Base-by-base conservation (phyloP, 1,140 invertebrate species). In the Drosophila guanche region DNA sequence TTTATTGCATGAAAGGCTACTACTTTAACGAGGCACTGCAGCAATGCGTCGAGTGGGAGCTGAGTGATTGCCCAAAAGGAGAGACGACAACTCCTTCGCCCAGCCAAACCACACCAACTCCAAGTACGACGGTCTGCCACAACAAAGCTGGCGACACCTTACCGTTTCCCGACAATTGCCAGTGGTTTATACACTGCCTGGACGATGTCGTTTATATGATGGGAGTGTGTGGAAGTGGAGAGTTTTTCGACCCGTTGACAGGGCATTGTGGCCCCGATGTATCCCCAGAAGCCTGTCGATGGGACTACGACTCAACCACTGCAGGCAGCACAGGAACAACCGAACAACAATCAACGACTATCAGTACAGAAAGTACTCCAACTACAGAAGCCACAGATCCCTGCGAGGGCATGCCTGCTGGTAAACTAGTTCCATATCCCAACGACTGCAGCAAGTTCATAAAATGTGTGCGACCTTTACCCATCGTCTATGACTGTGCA, bases 361-460 rank as follows among this genome's bases (percentile, higher is more conserved):
- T 23, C 5, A 52, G 23, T 7, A 40, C 61, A 33, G 47, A 43
- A 0, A n/a, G 33, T 10, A n/a, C 57, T 25, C 57, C 58, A n/a
- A 23, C 47, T 1, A 5, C 40, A 3, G 22, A 58, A 48, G 29
- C 29, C 3, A 16, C 10, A 2, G 50, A 79, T 52, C 75, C 80
- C 0, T 90, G 86, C 20, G 61, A 33, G 14, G 71, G 53, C 5
- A 52, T 60, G 6, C 14, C 45, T 3, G 27, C 40, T 5, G 86
- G 81, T 0, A 73, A 68, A 10, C 47, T 77, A 3, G 76, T 90
- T 22, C 75, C 80, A 3, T 86, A 90, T 77, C 86, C 86, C 0
- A 22, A 75, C 5, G 79, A 90, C 51, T 90, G 86, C 16, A 65
- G 68, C 6, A 85, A 79, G 46, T 90, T 83, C 22, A 73, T 89